Conservation (phyloP, 2,113 vertebrate species). For the Eidolon helvum region DNA sequence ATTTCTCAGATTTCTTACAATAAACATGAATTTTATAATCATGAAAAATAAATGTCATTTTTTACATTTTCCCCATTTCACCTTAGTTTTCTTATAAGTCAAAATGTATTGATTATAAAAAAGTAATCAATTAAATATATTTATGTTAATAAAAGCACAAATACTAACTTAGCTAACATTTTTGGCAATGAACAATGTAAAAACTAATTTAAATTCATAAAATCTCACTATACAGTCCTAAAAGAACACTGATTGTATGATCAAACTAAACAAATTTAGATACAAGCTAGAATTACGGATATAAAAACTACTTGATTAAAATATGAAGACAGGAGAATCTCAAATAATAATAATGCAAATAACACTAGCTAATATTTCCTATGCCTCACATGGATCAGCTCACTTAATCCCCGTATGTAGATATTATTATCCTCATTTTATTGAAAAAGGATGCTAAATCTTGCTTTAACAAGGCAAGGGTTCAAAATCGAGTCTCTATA, state of each 20-base stretch:
- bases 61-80: not conserved
- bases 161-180: not conserved
- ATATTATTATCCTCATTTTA: not conserved
- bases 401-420: not conserved
- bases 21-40: not conserved
- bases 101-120: not conserved
- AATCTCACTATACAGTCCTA: slow-evolving; percentile 10
- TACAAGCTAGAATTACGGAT: not conserved
- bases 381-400: not conserved
- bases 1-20: not conserved
- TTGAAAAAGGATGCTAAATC: not conserved
- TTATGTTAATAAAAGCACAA: slow-evolving; percentile 37
- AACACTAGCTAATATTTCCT: not conserved
- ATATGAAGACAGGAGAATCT: not conserved
- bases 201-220: not conserved
- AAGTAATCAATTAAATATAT: slow-evolving; percentile 32
- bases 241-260: not conserved
- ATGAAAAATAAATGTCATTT: not conserved
- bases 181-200: slow-evolving; percentile 3
- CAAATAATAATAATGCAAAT: not conserved
- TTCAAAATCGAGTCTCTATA: not conserved
- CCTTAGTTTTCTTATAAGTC: slow-evolving; percentile 6
- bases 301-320: slow-evolving; percentile 4
- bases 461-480: not conserved
- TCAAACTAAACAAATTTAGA: not conserved